phyloP scores from a whole-genome alignment of 2,797 vertebrate species.

The Anabacerthia variegaticeps region DNA sequence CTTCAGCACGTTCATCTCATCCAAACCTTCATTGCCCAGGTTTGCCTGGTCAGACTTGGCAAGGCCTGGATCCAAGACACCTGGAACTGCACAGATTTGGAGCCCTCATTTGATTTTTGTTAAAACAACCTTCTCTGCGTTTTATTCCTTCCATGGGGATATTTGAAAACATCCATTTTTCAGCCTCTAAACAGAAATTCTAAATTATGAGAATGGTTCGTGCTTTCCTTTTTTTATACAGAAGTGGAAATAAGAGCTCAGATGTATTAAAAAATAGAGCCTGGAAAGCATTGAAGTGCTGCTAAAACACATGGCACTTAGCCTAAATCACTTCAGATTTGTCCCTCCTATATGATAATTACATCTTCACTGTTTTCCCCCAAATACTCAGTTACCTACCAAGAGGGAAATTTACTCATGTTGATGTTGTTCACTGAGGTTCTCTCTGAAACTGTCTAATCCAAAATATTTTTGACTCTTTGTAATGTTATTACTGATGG shows the following conservation, averaged over 20 bases:
- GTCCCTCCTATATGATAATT: fast-evolving
- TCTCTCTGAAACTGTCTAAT: fast-evolving
- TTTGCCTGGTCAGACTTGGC: not conserved
- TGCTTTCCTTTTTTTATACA: not conserved
- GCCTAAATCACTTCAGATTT: not conserved
- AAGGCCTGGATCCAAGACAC: not conserved
- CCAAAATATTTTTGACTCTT: not conserved
- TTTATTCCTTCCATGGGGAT: not conserved
- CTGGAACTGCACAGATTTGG: not conserved
- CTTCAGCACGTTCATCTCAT: not conserved
- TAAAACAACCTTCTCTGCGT: not conserved
- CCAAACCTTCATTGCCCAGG: fast-evolving
- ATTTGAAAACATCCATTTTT: not conserved
- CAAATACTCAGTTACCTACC: not conserved
- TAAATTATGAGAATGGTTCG: not conserved
- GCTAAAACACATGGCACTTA: not conserved
- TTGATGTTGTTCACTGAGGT: not conserved
- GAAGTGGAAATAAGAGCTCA: not conserved
- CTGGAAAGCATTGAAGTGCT: not conserved
- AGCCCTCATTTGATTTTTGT: not conserved
- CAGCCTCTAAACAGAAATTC: not conserved
- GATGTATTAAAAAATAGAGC: not conserved
- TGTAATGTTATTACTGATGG: not conserved
- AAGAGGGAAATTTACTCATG: not conserved
- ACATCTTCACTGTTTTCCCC: not conserved